These are phyloP conservation scores for Diorhabda elongata DNA, from an alignment of 1,140 invertebrate genomes.

Conservation along the genomic window DNA sequence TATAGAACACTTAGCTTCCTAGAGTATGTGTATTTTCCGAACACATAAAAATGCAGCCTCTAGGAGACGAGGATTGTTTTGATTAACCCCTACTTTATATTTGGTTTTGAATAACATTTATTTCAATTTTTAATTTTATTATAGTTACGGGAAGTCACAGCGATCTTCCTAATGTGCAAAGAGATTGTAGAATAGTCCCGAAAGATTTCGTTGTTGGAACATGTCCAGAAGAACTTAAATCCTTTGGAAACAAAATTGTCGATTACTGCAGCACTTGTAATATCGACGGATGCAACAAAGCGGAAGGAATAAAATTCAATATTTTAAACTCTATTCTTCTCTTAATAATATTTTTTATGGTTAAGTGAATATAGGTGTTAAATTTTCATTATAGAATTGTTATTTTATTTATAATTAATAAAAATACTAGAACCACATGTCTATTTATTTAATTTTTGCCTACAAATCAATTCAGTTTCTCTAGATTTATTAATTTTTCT, in stretches of 20 bases:
- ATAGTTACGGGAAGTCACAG: conserved; percentile 16
- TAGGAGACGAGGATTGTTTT: not conserved
- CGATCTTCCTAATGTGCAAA: conserved; percentile 23
- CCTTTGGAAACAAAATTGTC: conserved; percentile 48
- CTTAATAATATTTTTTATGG: too few relatives aligned
- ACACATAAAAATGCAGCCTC: not conserved
- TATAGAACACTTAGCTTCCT: too few relatives aligned
- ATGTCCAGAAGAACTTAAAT: conserved; percentile 49
- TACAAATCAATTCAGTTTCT: too few relatives aligned
- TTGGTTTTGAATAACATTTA: not conserved
- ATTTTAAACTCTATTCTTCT: not conserved
- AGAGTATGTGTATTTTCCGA: not conserved
- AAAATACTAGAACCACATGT: too few relatives aligned
- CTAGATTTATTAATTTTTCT: too few relatives aligned
- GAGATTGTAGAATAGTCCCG: conserved; percentile 53
- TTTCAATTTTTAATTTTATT: not conserved
- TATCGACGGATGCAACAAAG: conserved; percentile 35
- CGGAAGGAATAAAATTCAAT: conserved; percentile 15
- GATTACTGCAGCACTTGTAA: conserved; percentile 46
- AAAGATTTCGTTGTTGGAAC: conserved; percentile 51
- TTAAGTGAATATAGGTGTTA: too few relatives aligned
- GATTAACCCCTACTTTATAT: not conserved
- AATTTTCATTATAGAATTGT: too few relatives aligned
- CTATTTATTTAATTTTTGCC: too few relatives aligned
- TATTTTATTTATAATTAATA: too few relatives aligned